phyloP scores from a whole-genome alignment of 1,140 invertebrate genomes.

The Polypedilum vanderplanki region DNA sequence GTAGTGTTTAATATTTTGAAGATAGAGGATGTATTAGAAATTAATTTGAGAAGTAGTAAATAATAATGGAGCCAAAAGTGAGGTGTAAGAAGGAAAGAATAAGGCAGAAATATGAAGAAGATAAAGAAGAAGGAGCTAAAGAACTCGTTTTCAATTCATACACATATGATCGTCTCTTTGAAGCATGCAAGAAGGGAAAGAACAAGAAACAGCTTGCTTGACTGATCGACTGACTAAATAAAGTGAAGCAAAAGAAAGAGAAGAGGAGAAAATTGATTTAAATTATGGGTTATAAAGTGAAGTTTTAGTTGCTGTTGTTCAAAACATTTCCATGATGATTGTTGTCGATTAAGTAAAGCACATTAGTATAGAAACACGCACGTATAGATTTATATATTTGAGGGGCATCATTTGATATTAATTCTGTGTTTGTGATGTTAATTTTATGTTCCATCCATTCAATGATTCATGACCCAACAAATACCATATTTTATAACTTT shows the following conservation, averaged over 20 bases:
- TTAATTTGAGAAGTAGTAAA: neutral
- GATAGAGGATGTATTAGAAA: neutral
- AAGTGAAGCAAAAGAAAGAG: neutral
- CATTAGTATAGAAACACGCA: neutral
- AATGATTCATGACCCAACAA: neutral
- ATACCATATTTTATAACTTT: neutral
- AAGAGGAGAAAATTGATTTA: slow-evolving; percentile 25
- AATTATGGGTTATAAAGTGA: slow-evolving; percentile 25
- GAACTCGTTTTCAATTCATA: neutral
- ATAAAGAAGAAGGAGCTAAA: neutral
- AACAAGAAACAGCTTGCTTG: neutral
- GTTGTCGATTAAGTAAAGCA: neutral
- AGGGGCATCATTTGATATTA: slow-evolving; percentile 1
- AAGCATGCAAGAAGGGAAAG: neutral
- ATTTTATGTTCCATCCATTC: neutral
- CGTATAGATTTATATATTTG: neutral
- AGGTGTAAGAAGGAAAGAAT: neutral
- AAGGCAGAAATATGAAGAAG: neutral
- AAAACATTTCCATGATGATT: slow-evolving; percentile 19
- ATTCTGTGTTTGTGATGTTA: neutral
- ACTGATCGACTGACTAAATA: neutral
- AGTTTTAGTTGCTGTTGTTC: slow-evolving; percentile 2
- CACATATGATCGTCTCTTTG: neutral
- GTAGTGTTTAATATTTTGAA: neutral
- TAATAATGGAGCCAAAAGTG: neutral